Evolutionary conservation across 2,888 invertebrate genomes (phyloP), one percentile per base, ranked within the genome.

Genomic region (Gastrophysa polygoni): DNA sequence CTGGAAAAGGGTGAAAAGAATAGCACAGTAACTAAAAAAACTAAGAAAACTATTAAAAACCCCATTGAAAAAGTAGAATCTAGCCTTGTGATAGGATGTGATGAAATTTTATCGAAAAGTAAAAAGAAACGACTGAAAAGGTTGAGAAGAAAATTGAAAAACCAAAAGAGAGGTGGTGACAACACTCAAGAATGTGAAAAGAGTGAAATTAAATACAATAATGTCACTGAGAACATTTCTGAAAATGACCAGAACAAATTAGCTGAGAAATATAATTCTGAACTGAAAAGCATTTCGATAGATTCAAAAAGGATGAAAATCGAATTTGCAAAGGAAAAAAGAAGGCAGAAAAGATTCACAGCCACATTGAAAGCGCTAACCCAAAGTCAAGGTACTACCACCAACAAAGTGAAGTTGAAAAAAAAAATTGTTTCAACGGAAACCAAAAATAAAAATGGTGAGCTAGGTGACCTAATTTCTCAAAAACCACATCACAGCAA

Each of bases 101-200:
- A 3, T 3, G 46, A 55, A 4, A 17, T n/a, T 55, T 3, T 52
- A 58, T 52, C 59, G 54, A 61, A 59, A 73, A 69, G 67, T 61
- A 65, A 68, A 64, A 66, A 70, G 43, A 75, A 78, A 16, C 58
- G 63, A 44, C 28, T 67, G 80, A 81, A 70, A 72, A 79, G 56
- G 75, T 72, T 66, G 54, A 80, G 5, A 80, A 72, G 52, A 69
- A 73, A 43, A 61, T 17, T 60, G 47, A 63, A 61, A 18, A 4
- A 55, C 16, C 18, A 50, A 34, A 58, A 49, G 24, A 28, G 28
- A 7, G 20, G 48, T 5, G 29, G 24, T 17, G 43, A 51, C 20
- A 18, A 17, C 5, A 18, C 8, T 10, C 14, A 49, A 28, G 6
- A 8, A 11, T 16, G 20, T 34, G n/a, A n/a, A 29, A 29, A 17